These are phyloP conservation scores for Maccullochella peelii DNA, from an alignment of 2,113 vertebrate species.

Conservation along the genomic window DNA sequence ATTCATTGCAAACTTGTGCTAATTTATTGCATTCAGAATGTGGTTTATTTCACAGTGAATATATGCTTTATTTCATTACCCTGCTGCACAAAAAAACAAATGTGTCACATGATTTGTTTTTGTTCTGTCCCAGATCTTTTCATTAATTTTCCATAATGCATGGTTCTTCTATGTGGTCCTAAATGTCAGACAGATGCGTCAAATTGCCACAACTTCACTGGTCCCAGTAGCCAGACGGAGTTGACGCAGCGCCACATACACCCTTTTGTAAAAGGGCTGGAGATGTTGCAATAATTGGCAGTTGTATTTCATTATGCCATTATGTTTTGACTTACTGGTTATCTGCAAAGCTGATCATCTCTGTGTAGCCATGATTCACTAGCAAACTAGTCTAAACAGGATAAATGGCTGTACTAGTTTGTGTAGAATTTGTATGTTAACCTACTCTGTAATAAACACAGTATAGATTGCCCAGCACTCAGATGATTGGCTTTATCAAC, in stretches of 20 bases:
- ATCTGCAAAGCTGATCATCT: slow-evolving; percentile 41
- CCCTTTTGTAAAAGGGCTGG: slow-evolving; percentile 20
- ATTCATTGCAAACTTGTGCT: background rate
- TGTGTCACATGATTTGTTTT: background rate
- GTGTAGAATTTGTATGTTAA: background rate
- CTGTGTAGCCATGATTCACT: slow-evolving; percentile 28
- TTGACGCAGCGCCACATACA: slow-evolving; percentile 15
- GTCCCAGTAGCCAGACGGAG: slow-evolving; percentile 7
- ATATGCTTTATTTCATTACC: background rate
- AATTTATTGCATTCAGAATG: background rate
- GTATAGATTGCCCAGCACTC: background rate
- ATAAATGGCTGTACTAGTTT: background rate
- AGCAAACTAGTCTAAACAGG: slow-evolving; percentile 34
- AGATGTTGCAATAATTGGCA: slow-evolving; percentile 32
- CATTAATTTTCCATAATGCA: background rate
- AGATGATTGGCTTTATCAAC: background rate
- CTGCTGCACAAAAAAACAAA: slow-evolving; percentile 17
- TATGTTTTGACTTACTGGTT: slow-evolving; percentile 41
- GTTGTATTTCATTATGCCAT: background rate
- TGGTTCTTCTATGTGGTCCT: background rate
- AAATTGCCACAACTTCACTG: slow-evolving; percentile 12
- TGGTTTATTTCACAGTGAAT: background rate
- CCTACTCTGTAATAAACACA: background rate
- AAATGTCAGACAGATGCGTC: slow-evolving; percentile 20
- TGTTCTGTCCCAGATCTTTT: background rate